Conservation (phyloP, 2,113 vertebrate species). For the Salvator merianae region DNA sequence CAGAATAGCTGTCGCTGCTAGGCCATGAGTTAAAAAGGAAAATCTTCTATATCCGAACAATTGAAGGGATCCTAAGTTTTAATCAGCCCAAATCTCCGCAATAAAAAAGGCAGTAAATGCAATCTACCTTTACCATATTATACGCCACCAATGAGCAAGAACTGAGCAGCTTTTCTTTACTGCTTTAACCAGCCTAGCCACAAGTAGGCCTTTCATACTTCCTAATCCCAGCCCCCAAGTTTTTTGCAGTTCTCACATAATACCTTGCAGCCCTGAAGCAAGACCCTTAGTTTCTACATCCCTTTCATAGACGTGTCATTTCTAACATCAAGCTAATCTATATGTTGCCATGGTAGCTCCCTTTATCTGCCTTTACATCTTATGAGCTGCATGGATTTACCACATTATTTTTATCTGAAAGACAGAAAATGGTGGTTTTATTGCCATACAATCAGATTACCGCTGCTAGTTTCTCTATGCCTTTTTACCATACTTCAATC, state of each 20-base stretch:
- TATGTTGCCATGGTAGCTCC: conserved; percentile 82
- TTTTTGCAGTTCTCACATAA: conserved; percentile 76
- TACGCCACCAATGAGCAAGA: conserved; percentile 80
- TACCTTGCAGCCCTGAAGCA: conserved; percentile 77
- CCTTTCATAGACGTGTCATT: conserved; percentile 81
- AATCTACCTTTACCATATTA: conserved; percentile 80
- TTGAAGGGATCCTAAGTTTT: conserved; percentile 58
- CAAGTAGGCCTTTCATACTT: conserved; percentile 76
- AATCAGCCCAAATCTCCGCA: conserved; percentile 63
- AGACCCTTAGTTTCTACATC: conserved; percentile 75
- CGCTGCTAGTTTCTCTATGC: conserved; percentile 81
- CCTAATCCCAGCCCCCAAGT: conserved; percentile 78
- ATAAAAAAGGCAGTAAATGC: conserved; percentile 66
- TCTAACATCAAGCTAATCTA: conserved; percentile 85
- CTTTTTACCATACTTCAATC: conserved; percentile 87
- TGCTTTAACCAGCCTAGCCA: conserved; percentile 68
- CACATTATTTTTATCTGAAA: conserved; percentile 83
- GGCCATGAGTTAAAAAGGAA: conserved; percentile 75
- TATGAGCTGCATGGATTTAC: conserved; percentile 82
- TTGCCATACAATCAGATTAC: conserved; percentile 87
- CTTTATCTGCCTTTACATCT: conserved; percentile 82
- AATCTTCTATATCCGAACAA: conserved; percentile 64
- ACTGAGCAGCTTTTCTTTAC: conserved; percentile 79
- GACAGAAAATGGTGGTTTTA: conserved; percentile 84
- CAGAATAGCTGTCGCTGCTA: conserved; percentile 58